phyloP scores from a whole-genome alignment of 1,140 invertebrate genomes.

The Bombyx mandarina region DNA sequence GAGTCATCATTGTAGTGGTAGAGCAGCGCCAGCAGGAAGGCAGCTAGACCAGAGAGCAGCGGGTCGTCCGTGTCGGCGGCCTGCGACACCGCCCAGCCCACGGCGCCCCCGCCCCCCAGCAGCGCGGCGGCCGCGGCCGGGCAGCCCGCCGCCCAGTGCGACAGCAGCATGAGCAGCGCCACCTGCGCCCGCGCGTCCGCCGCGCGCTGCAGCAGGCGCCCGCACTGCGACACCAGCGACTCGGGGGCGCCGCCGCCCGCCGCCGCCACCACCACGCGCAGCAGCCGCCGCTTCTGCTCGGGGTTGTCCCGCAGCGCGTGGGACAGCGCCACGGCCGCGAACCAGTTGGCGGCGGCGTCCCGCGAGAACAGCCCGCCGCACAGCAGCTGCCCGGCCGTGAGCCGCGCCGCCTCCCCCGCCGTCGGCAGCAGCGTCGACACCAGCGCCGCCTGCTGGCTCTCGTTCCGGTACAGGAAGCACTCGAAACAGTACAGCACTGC shows the following conservation, averaged over 20 bases:
- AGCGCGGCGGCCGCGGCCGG: constrained; percentile 87
- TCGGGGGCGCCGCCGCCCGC: constrained; percentile 87
- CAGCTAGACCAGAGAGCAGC: constrained; percentile 89
- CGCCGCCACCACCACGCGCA: constrained; percentile 92
- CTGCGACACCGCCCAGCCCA: constrained; percentile 87
- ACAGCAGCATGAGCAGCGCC: constrained; percentile 91
- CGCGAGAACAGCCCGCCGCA: constrained; percentile 92
- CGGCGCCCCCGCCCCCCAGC: constrained; percentile 85
- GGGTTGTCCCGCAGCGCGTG: constrained; percentile 92
- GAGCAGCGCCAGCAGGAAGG: constrained; percentile 94
- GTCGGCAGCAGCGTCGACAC: constrained; percentile 93
- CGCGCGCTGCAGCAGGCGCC: constrained; percentile 86
- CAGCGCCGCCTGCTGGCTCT: constrained; percentile 87
- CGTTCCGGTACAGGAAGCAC: constrained; percentile 96
- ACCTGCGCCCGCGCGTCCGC: constrained; percentile 70
- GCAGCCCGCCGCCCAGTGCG: constrained; percentile 91
- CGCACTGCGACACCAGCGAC: constrained; percentile 90
- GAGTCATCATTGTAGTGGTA: constrained; percentile 94
- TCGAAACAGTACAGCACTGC: constrained; percentile 98
- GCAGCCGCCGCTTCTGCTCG: constrained; percentile 92
- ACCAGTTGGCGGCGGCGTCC: constrained; percentile 97
- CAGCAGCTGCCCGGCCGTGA: constrained; percentile 90
- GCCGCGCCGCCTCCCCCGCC: constrained; percentile 77
- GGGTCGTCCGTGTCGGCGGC: constrained; percentile 86
- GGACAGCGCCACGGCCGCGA: constrained; percentile 91